Conservation (phyloP, 2,888 invertebrate species). For the Drosophila ezoana region DNA sequence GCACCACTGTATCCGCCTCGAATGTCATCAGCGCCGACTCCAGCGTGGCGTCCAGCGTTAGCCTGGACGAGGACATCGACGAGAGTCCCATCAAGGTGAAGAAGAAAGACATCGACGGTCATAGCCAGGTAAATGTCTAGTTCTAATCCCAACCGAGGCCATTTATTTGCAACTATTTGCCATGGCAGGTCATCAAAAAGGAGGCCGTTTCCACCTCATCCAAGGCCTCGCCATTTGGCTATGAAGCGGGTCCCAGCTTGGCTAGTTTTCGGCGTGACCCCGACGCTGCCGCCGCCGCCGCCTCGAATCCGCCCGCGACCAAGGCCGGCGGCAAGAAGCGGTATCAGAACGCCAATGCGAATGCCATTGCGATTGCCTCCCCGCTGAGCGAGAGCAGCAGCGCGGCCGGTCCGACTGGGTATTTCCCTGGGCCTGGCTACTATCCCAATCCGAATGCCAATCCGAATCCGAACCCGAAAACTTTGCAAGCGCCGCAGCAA, state of each 20-base stretch:
- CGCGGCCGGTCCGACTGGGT: slow-evolving; percentile 60
- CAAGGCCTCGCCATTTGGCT: slow-evolving; percentile 83
- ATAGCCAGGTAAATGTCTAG: slow-evolving; percentile 75
- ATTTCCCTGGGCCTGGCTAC: slow-evolving; percentile 81
- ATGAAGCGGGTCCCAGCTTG: slow-evolving; percentile 76
- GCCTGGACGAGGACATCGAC: slow-evolving; percentile 84
- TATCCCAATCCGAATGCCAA: slow-evolving; percentile 74
- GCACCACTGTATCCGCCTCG: slow-evolving; percentile 87
- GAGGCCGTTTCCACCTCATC: slow-evolving; percentile 85
- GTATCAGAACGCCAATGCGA: slow-evolving; percentile 63
- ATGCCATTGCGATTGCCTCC: slow-evolving; percentile 50
- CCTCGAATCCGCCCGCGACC: slow-evolving; percentile 62
- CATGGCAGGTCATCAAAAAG: slow-evolving; percentile 82
- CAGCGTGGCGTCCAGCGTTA: slow-evolving; percentile 85
- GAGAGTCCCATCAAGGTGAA: slow-evolving; percentile 84
- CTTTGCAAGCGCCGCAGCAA: slow-evolving; percentile 66
- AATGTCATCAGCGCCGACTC: slow-evolving; percentile 86
- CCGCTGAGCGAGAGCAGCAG: slow-evolving; percentile 44
- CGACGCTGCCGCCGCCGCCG: slow-evolving; percentile 68
- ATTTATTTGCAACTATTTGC: not conserved
- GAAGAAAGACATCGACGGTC: slow-evolving; percentile 83
- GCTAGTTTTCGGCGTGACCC: slow-evolving; percentile 70
- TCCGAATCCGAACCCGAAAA: slow-evolving; percentile 47
- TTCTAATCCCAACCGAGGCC: not conserved
- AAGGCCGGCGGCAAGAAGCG: slow-evolving; percentile 71